Base-by-base conservation (phyloP, 2,888 invertebrate species). In the Dinocampus coccinellae region DNA sequence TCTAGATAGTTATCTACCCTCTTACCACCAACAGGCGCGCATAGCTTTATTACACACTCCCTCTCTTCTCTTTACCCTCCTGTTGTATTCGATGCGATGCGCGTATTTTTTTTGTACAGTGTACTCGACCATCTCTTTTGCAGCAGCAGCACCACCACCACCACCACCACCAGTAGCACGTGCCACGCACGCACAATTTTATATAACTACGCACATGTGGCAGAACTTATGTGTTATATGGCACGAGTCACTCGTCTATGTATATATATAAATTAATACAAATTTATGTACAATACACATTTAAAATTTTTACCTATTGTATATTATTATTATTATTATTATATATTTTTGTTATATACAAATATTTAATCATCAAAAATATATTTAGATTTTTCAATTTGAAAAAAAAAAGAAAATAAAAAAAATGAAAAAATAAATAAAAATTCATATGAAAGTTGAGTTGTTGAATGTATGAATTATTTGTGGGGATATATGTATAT, bases 1-100 rank as follows among this genome's bases (percentile, higher is more conserved):
- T 86, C 85, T 79, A 78, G 87, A 87, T 87, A 80, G 75, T 76
- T 85, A 87, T 86, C 87, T 87, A 85, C 82, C 86, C 85, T 82
- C 81, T 81, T 79, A 80, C 85, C 85, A 84, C 84, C 85, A 82
- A 80, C 84, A 83, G 84, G 83, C 86, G 82, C 60, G 53, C 16
- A 47, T 47, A 47, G 47, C 47, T 47, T 16, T 47, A 47, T 47
- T 47, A 47, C n/a, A n/a, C n/a, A n/a, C 47, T 47, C 16, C 47
- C 6, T 34, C 64, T 52, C 20, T 39, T 39, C 16, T 62, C 26
- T 62, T 36, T 53, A 33, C 34, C n/a, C 36, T 24, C n/a, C 36
- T 36, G 26, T 53, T 47, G 26, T 52, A 47, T 47, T 47, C 7
- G n/a, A 39, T 39, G 39, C n/a, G 39, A 39, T 53, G 34, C 39